phyloP scores from a whole-genome alignment of 2,113 vertebrate species.

The Morone chrysops region DNA sequence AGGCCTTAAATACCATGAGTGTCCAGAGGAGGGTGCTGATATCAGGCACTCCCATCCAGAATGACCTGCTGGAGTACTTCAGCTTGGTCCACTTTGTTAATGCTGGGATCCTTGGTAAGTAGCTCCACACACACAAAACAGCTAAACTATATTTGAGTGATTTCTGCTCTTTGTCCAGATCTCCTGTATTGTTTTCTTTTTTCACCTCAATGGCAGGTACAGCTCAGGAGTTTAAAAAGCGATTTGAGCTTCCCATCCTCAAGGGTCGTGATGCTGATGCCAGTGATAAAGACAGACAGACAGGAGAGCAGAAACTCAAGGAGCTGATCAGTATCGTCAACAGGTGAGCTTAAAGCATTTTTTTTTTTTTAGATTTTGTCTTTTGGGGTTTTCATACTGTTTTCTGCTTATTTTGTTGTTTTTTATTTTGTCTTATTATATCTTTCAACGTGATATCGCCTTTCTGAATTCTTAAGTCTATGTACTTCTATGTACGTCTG shows the following conservation, averaged over 20 bases:
- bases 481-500: too few species aligned
- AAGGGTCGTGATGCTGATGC: slow-evolving; percentile 95
- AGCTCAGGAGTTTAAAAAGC: slow-evolving; percentile 95
- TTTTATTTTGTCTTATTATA: background rate
- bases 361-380: background rate
- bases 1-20: slow-evolving; percentile 92
- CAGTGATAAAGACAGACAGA: slow-evolving; percentile 87
- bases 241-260: slow-evolving; percentile 95
- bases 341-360: slow-evolving; percentile 79
- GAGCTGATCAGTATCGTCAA: slow-evolving; percentile 96
- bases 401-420: too few species aligned
- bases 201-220: slow-evolving; percentile 84
- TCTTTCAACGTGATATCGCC: too few species aligned
- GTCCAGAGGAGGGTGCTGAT: slow-evolving; percentile 93
- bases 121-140: background rate
- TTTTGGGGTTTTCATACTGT: too few species aligned
- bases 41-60: slow-evolving; percentile 97
- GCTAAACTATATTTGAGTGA: background rate
- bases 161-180: background rate
- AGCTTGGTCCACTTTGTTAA: slow-evolving; percentile 98
- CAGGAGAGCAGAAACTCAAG: slow-evolving; percentile 92
- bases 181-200: background rate
- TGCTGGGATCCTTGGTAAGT: slow-evolving; percentile 93
- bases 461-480: too few species aligned
- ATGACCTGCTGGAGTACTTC: slow-evolving; percentile 98